phyloP scores from a whole-genome alignment of 2,888 invertebrate species.

The Oscheius sp. region DNA sequence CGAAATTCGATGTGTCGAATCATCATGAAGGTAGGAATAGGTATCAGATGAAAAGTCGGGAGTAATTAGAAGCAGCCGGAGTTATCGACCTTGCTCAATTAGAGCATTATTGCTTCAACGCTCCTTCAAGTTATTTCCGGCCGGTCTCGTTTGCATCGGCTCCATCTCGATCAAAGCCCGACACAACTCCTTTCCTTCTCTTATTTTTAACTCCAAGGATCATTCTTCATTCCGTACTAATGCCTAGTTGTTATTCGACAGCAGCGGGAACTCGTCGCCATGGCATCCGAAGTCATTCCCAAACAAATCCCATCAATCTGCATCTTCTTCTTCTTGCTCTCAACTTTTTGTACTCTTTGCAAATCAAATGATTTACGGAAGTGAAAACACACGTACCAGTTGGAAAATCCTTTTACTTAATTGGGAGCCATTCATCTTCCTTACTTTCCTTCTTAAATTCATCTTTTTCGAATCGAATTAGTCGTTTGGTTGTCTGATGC shows the following conservation, averaged over 20 bases:
- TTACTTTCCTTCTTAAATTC: no score
- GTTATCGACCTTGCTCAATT: background rate
- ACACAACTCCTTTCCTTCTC: background rate
- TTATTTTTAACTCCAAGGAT: background rate
- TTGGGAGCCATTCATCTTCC: no score
- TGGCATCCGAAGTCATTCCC: no score
- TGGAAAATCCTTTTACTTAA: no score
- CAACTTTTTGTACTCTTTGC: no score
- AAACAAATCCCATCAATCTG: no score
- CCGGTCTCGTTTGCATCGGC: background rate
- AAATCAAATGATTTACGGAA: no score
- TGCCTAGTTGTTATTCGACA: no score
- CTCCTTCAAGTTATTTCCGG: background rate
- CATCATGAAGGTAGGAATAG: conserved; percentile 15
- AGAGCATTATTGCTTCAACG: background rate
- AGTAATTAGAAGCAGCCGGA: no score
- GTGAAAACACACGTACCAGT: no score
- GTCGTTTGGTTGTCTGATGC: background rate
- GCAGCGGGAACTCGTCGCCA: background rate
- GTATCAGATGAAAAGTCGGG: background rate
- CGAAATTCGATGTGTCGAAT: conserved; percentile 36
- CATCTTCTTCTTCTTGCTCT: no score
- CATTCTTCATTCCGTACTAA: background rate
- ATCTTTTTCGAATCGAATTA: no score
- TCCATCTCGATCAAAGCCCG: background rate